Evolutionary conservation across 2,113 vertebrate species (phyloP).

Genomic region (Syrrhaptes paradoxus): DNA sequence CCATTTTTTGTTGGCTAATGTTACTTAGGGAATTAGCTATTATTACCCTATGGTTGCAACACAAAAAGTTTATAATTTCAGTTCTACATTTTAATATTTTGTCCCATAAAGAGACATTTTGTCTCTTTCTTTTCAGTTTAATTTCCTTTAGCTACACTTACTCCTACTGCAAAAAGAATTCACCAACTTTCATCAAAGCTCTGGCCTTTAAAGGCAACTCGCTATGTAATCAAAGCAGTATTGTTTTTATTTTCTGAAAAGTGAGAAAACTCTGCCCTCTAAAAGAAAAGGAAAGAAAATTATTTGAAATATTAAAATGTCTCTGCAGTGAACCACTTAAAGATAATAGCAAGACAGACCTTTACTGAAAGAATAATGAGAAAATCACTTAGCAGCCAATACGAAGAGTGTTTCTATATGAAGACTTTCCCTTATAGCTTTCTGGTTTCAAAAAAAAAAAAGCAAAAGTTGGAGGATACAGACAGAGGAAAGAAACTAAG

Average conservation of each 20-base stretch:
- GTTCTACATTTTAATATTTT: background rate
- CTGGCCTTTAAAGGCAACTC: background rate
- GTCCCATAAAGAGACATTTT: background rate
- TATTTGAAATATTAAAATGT: background rate
- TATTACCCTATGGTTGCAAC: background rate
- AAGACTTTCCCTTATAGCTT: background rate
- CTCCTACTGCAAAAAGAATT: background rate
- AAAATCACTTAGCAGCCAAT: background rate
- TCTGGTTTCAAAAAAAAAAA: background rate
- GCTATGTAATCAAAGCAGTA: background rate
- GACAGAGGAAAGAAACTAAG: background rate
- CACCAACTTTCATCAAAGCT: background rate
- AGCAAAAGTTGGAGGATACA: background rate
- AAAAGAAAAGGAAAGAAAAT: background rate
- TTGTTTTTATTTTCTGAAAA: background rate
- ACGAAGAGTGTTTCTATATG: background rate
- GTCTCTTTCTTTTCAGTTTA: background rate
- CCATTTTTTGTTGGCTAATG: background rate
- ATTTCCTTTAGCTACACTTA: background rate
- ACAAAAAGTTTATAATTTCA: background rate
- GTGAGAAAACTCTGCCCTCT: background rate
- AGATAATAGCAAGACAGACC: background rate
- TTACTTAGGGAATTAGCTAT: background rate
- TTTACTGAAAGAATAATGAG: background rate
- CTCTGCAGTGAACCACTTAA: background rate